Conservation (phyloP, 64 coral and sea anemone species). For the Stylophora pistillata region DNA sequence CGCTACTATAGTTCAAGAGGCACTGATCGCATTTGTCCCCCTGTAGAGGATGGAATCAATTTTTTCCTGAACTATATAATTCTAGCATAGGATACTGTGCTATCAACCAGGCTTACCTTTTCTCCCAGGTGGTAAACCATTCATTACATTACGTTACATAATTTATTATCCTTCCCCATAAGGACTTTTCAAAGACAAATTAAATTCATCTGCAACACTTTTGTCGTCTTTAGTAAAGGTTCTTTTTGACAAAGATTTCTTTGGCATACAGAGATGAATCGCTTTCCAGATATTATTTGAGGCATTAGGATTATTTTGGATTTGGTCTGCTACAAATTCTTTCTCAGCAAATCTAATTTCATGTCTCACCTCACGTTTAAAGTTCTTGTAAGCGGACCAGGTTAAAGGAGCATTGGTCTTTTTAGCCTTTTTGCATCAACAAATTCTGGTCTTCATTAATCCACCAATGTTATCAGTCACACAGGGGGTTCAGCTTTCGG, state of each 20-base stretch:
- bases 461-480: background rate
- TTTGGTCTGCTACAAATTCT: slow-evolving; percentile 7
- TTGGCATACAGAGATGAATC: slow-evolving; percentile 4
- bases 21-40: slow-evolving; percentile 30
- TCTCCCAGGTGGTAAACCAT: no score
- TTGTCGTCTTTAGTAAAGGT: background rate
- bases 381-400: slow-evolving; percentile 42
- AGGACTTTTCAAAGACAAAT: background rate
- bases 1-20: slow-evolving; percentile 15
- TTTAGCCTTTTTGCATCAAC: background rate
- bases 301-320: background rate
- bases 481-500: no score
- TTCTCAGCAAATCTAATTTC: slow-evolving; percentile 38
- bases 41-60: slow-evolving; percentile 12
- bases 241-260: background rate
- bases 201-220: slow-evolving; percentile 3
- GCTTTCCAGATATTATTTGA: slow-evolving; percentile 43
- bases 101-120: no score
- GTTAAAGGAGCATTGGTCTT: slow-evolving; percentile 42
- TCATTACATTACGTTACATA: no score
- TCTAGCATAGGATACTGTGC: slow-evolving; percentile 23
- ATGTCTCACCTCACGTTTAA: slow-evolving; percentile 44
- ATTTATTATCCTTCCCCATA: no score
- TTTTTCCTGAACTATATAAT: slow-evolving; percentile 25
- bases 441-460: background rate